Base-by-base conservation (phyloP, 2,113 vertebrate genomes). In the Synchiropus splendidus region DNA sequence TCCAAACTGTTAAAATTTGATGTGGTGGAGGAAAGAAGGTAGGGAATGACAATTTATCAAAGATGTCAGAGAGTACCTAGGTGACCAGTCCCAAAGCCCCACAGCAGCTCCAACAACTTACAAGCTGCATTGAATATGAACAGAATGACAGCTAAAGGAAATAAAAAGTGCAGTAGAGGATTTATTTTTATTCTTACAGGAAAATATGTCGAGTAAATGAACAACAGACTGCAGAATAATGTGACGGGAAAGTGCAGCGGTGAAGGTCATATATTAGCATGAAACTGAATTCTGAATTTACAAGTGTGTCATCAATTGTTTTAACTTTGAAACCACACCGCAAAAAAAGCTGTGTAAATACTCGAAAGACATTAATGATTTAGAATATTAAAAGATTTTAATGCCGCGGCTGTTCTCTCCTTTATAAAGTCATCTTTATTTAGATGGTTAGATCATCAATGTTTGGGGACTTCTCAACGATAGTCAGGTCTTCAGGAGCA, bases 91-190 rank as follows among this genome's bases (percentile, higher is more conserved):
- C 60, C 31, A 64, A 44, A 50, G 47, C 18, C 41, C 53, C 51
- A 34, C 56, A 63, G 58, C 68, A 74, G 54, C 56, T 70, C 40
- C 47, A 58, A 39, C 49, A 51, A 54, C 34, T 53, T 11, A 38
- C 48, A 53, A 39, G 36, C 40, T 44, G 48, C 9, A 43, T 16
- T 10, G 14, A 12, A 51, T 36, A 12, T 12, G 11, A 41, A 36
- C 13, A 16, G 14, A n/a, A n/a, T n/a, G n/a, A n/a, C n/a, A n/a
- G 37, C 13, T 48, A 18, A 48, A 59, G 21, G 21, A 8, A 58
- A 48, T 33, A 45, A 45, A 60, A 30, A 15, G 12, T 14, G 4
- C 30, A 15, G 42, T 32, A 30, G 2, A n/a, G 36, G 34, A 47
- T 32, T 17, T 12, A 30, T 2, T 18, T 36, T 18, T 37, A 30